These are phyloP conservation scores for Drosophila biarmipes DNA, from an alignment of 1,140 invertebrate species.

Conservation along the genomic window DNA sequence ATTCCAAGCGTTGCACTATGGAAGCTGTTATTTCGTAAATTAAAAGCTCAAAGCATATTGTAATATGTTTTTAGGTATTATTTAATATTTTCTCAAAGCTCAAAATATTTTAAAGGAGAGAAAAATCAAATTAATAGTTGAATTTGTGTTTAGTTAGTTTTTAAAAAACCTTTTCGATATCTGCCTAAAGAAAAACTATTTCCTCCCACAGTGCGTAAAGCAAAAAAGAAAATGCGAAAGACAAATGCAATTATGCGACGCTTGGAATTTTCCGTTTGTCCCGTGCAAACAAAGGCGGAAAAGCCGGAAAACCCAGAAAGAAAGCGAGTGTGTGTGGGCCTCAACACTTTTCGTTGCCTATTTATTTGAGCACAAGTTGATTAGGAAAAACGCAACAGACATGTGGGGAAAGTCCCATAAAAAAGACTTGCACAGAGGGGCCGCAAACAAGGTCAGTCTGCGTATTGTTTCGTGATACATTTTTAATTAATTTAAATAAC, in stretches of 20 bases:
- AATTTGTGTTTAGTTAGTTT: neutral
- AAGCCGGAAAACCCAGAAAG: constrained; percentile 18
- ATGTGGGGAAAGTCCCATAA: constrained; percentile 51
- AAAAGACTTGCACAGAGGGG: constrained; percentile 11
- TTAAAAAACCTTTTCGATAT: neutral
- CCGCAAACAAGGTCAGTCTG: constrained; percentile 65
- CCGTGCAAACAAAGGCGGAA: constrained; percentile 42
- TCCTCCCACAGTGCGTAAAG: neutral
- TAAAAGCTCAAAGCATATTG: too few relatives aligned
- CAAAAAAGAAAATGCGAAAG: constrained; percentile 39
- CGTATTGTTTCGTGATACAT: constrained; percentile 68
- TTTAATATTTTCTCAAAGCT: too few relatives aligned
- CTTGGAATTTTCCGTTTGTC: constrained; percentile 20
- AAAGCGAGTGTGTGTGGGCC: constrained; percentile 4
- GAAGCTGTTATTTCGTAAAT: neutral
- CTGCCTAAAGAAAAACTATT: neutral
- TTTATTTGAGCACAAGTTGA: constrained; percentile 61
- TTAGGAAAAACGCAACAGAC: constrained; percentile 36
- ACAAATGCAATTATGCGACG: constrained; percentile 66
- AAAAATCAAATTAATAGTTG: too few relatives aligned
- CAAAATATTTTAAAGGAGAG: too few relatives aligned
- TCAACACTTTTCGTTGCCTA: constrained; percentile 53
- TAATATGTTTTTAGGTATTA: too few relatives aligned
- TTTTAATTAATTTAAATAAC: constrained; percentile 79
- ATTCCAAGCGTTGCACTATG: constrained; percentile 14